Evolutionary conservation across 1,140 invertebrate genomes (phyloP), one percentile per base, ranked within the genome.

Genomic region (Cotesia vestalis): DNA sequence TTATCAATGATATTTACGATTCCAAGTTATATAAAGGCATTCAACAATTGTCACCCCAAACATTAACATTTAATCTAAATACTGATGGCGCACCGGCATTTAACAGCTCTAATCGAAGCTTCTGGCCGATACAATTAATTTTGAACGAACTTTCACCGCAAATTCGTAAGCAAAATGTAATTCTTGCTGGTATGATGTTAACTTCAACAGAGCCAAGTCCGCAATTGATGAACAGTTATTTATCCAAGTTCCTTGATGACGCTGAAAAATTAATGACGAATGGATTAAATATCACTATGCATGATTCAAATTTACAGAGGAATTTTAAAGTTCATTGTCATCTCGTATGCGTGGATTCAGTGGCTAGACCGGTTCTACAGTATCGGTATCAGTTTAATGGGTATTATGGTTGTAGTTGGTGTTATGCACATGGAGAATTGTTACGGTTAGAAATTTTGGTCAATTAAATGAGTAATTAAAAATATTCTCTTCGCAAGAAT

Each of bases 391-490:
- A 74, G 52, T 72, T 46, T 34, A 76, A 68, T 71, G 76, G 72
- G 0, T 69, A 75, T 38, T 36, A 38, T 11, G 76, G 78, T 27
- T 79, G 73, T 66, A 72, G 66, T 27, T 77, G 75, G 73, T 76
- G 78, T 53, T 77, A 76, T 52, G 67, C 59, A 5, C 8, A 69
- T 9, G 76, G 78, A 46, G 52, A 59, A 27, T 62, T n/a, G n/a
- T n/a, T n/a, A n/a, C n/a, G n/a, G n/a, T n/a, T n/a, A n/a, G n/a
- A n/a, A n/a, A n/a, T n/a, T n/a, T n/a, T n/a, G n/a, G n/a, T n/a
- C n/a, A n/a, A n/a, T n/a, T n/a, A n/a, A n/a, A n/a, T n/a, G n/a
- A n/a, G n/a, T n/a, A n/a, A n/a, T n/a, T n/a, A n/a, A n/a, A n/a
- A n/a, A n/a, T n/a, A n/a, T n/a, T n/a, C n/a, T n/a, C n/a, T n/a